Evolutionary conservation across 92 coral and sea anemone genomes (phyloP).

Genomic region (Zoanthus sansibaricus): DNA sequence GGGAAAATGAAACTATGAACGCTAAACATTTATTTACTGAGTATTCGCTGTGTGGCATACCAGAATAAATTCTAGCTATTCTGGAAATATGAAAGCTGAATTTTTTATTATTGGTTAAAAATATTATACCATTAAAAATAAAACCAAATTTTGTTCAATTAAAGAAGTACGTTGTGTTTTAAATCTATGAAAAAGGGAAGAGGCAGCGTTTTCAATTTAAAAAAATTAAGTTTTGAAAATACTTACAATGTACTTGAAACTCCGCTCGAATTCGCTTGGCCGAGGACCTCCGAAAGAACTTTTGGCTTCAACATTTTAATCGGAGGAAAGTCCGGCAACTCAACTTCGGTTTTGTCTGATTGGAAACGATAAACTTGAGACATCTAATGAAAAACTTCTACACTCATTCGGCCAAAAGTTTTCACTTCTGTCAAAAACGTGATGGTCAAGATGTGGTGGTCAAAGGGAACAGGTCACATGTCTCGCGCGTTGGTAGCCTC

Average conservation of each 20-base stretch:
- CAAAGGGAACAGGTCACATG: no score
- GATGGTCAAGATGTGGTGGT: no score
- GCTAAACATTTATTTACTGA: no score
- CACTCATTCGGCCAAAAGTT: no score
- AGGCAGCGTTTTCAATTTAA: background rate
- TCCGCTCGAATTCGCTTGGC: slow-evolving; percentile 94
- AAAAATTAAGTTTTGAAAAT: background rate
- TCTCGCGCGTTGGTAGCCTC: no score
- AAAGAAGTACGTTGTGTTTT: background rate
- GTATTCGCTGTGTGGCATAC: no score
- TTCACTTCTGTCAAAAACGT: no score
- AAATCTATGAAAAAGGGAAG: background rate
- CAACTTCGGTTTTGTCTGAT: slow-evolving; percentile 64
- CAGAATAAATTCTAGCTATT: background rate
- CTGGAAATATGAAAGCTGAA: background rate
- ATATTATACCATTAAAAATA: background rate
- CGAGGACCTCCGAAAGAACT: slow-evolving; percentile 90
- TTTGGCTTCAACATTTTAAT: slow-evolving; percentile 91
- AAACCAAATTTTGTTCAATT: background rate
- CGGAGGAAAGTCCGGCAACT: slow-evolving; percentile 82
- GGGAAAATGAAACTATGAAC: no score
- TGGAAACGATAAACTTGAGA: slow-evolving; percentile 54
- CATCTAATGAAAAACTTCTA: slow-evolving; percentile 47
- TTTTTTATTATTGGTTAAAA: background rate
- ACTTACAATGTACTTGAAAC: slow-evolving; percentile 92